Percentiles rank a stretch among this genome's conserved stretches.
Conservation (phyloP, 92 coral and sea anemone genomes). For the Zoanthus solanderi region DNA sequence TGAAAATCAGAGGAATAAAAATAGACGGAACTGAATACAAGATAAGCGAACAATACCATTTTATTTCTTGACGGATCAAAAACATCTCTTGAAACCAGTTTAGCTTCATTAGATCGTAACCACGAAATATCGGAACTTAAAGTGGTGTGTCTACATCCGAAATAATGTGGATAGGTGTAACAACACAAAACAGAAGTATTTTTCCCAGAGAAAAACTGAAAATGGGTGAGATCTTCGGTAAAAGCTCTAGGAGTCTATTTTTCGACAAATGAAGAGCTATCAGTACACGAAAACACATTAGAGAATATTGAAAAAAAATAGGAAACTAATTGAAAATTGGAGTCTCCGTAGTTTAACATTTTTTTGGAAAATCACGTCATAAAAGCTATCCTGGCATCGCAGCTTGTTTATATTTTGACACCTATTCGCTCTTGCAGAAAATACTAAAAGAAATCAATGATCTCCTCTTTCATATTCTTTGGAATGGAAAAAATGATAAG, state of each 20-base stretch:
- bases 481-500: background rate
- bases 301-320: background rate
- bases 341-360: background rate
- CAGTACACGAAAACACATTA: background rate
- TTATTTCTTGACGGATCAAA: no score
- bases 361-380: background rate
- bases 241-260: conserved; percentile 5
- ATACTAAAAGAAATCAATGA: no score
- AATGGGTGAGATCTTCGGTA: conserved; percentile 3
- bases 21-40: background rate
- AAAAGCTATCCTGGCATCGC: background rate
- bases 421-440: background rate
- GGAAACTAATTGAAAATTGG: background rate
- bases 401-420: conserved; percentile 3
- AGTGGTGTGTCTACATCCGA: background rate
- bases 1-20: no score
- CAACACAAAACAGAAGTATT: background rate
- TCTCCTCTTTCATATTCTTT: background rate
- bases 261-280: conserved; percentile 3
- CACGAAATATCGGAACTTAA: background rate
- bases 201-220: background rate
- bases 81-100: background rate
- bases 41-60: no score
- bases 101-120: background rate
- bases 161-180: conserved; percentile 3